Base-by-base conservation (phyloP, 2,888 invertebrate genomes). In the Sminthurinus aureus region DNA sequence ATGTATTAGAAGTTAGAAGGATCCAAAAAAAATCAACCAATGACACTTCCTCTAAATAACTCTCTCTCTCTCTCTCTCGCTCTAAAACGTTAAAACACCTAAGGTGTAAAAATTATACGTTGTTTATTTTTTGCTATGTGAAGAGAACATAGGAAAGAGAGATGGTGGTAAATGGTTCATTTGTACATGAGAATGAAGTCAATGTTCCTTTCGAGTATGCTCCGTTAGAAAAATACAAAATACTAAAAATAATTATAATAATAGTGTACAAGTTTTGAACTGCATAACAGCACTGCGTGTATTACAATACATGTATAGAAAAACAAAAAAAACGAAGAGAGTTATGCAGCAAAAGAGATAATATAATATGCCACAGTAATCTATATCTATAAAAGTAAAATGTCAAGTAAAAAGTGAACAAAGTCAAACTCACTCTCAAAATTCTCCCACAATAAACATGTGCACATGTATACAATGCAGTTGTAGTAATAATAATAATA, bases 401-500 rank as follows among this genome's bases (percentile, higher is more conserved):
- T 24, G 71, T 71, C 71, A 71, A 71, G 71, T 71, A 71, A 24
- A 67, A 67, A 71, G 24, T 71, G 71, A 71, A 24, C 22, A 22
- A 71, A 58, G 58, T 58, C 58, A 58, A 58, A 58, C 18, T 58
- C 18, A 24, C 73, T 73, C 73, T 38, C 38, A 38, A 38, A 24
- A 76, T 52, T 75, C 75, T 75, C 75, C 76, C 76, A 76, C 76
- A 76, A 76, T 76, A 76, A 71, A 71, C 71, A 24, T 71, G 71
- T 71, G 38, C 38, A 6, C 6, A 71, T 20, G 58, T 58, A 9
- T 22, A 15, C 13, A 15, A 11, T 71, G 24, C 71, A 71, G 22
- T 71, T 71, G 71, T 71, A 71, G 24, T 71, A 24, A 24, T 71
- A 22, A 71, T n/a, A n/a, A n/a, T n/a, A n/a, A n/a, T n/a, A n/a